Evolutionary conservation across 1,140 invertebrate species (phyloP).

Genomic region (Euwallacea similis): DNA sequence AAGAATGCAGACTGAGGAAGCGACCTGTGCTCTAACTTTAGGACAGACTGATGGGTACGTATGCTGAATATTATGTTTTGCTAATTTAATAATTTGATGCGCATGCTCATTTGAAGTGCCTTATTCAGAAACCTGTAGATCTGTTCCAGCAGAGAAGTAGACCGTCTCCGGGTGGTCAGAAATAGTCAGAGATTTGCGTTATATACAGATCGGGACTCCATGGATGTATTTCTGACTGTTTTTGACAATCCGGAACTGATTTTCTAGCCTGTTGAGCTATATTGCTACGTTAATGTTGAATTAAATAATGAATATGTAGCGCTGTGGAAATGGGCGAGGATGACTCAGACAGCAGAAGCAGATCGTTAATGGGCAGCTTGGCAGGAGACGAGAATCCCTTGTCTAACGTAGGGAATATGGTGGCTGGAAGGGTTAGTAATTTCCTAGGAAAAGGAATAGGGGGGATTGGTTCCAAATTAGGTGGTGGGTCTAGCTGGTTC

Average conservation of each 20-base stretch:
- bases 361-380: slow-evolving; percentile 63
- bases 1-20: slow-evolving; percentile 96
- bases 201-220: too few species aligned
- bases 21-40: slow-evolving; percentile 87
- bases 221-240: too few species aligned
- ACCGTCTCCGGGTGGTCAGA: too few species aligned
- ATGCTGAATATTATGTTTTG: neutral
- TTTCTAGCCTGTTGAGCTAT: too few species aligned
- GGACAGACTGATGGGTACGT: slow-evolving; percentile 66
- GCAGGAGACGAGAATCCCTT: slow-evolving; percentile 68
- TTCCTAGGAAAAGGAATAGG: slow-evolving; percentile 83
- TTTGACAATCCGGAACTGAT: too few species aligned
- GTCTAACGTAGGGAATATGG: slow-evolving; percentile 69
- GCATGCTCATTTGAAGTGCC: too few species aligned
- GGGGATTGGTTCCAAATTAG: slow-evolving; percentile 78
- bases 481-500: slow-evolving; percentile 55
- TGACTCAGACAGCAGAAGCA: slow-evolving; percentile 65
- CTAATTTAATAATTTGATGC: neutral
- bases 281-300: neutral
- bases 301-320: slow-evolving; percentile 40
- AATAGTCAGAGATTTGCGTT: too few species aligned
- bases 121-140: too few species aligned
- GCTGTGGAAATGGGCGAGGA: slow-evolving; percentile 63
- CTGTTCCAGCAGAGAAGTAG: too few species aligned
- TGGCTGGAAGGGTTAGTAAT: slow-evolving; percentile 76